Percentiles rank a stretch among this genome's conserved stretches.
phyloP scores from a whole-genome alignment of 2,113 vertebrate genomes.

The Clinocottus analis region DNA sequence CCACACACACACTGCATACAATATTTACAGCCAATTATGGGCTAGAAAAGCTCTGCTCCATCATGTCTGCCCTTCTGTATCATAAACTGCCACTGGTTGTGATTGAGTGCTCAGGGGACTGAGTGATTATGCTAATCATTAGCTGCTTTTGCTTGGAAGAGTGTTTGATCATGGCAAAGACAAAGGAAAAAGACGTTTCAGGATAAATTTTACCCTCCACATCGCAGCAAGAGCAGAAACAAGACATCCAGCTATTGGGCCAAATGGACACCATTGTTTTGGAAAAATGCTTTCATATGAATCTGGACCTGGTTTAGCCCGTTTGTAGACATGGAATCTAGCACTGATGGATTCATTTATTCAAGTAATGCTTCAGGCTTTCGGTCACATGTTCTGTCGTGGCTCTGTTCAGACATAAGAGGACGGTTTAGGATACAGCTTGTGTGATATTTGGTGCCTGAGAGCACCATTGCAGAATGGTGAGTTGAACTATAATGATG shows the following conservation, averaged over 20 bases:
- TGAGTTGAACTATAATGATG: background rate
- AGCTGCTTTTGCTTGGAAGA: constrained; percentile 50
- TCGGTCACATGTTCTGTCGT: constrained; percentile 3
- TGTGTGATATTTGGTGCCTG: background rate
- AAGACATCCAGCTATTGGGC: background rate
- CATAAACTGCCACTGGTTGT: constrained; percentile 57
- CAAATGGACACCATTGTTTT: constrained; percentile 1
- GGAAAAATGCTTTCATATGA: constrained; percentile 3
- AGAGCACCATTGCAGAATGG: background rate
- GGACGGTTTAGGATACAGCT: background rate
- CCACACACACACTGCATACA: background rate
- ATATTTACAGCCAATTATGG: constrained; percentile 58
- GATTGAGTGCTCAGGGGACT: constrained; percentile 54
- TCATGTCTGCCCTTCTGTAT: constrained; percentile 53
- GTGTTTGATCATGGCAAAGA: constrained; percentile 64
- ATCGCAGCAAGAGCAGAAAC: constrained; percentile 19
- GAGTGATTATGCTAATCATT: constrained; percentile 73
- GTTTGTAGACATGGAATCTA: background rate
- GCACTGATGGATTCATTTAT: background rate
- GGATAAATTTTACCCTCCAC: constrained; percentile 33
- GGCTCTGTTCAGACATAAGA: background rate
- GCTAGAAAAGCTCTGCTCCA: constrained; percentile 48
- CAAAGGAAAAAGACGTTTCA: constrained; percentile 48
- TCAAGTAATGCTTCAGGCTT: constrained; percentile 15
- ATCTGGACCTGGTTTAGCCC: background rate